Conservation (phyloP, 2,113 vertebrate species). For the Chaetodon trifascialis region DNA sequence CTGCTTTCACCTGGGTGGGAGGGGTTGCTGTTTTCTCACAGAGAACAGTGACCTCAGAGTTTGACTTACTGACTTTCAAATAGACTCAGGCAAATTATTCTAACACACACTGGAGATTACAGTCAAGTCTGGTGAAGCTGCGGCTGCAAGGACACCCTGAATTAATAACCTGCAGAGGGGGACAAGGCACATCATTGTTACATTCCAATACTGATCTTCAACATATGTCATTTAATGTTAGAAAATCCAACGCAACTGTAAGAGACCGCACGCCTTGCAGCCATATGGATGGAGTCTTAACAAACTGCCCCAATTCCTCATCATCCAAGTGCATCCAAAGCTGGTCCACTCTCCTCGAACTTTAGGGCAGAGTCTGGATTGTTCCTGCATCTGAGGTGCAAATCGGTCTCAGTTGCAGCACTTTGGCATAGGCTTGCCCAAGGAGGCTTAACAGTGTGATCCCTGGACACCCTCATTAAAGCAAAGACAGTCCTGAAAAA, state of each 20-base stretch:
- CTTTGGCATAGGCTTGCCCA: no score
- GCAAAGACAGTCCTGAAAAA: neutral
- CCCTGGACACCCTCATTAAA: conserved; percentile 2
- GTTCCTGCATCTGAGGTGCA: neutral
- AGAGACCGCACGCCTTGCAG: neutral
- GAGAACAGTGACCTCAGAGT: neutral
- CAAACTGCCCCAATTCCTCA: neutral
- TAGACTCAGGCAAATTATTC: neutral
- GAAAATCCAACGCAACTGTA: neutral
- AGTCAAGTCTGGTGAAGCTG: neutral
- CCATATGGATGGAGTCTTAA: neutral
- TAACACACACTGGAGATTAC: neutral
- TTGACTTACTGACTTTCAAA: neutral
- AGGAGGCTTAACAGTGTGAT: neutral
- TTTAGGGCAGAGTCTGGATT: neutral
- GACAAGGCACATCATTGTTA: neutral
- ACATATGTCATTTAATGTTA: neutral
- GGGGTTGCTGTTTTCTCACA: neutral
- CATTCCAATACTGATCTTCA: neutral
- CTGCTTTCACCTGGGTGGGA: neutral
- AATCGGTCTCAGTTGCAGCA: neutral
- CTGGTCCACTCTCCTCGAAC: neutral
- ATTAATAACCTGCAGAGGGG: neutral
- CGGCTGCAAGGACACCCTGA: neutral
- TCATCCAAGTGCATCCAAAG: neutral